Percentiles rank a stretch among this genome's conserved stretches.
These are phyloP conservation scores for Hormiphora californensis DNA, from an alignment of 37 sponge, comb jelly and placozoan genomes.

Conservation along the genomic window DNA sequence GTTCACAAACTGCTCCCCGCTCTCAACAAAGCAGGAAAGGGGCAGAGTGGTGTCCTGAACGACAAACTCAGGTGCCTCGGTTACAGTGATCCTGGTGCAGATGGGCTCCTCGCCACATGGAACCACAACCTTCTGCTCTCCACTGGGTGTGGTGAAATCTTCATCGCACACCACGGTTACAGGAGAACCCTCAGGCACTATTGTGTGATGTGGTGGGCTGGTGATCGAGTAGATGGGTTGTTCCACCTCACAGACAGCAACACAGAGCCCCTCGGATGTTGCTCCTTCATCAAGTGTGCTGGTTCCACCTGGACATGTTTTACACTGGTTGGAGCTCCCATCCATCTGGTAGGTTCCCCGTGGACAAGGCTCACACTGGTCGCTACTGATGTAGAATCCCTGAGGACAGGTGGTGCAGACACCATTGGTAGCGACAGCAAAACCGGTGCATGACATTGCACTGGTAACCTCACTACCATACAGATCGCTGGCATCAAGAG, in stretches of 20 bases:
- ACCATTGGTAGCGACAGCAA: not conserved
- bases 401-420: not conserved
- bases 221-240: not conserved
- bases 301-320: not conserved
- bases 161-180: not conserved
- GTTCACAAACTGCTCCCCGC: not conserved
- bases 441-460: not conserved
- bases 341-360: not conserved
- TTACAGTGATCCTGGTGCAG: not conserved
- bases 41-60: not conserved
- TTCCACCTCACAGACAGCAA: not conserved
- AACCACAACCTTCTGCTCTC: not conserved
- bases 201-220: not conserved
- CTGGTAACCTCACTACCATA: too few species aligned
- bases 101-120: not conserved
- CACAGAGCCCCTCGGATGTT: not conserved
- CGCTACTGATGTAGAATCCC: not conserved
- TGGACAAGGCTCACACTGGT: not conserved
- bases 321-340: not conserved
- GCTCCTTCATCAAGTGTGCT: not conserved
- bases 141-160: not conserved
- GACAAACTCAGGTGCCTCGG: not conserved
- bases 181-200: not conserved
- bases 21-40: not conserved
- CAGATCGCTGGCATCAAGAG: too few species aligned